phyloP scores from a whole-genome alignment of 1,140 invertebrate genomes.

The Drosophila subpulchrella region DNA sequence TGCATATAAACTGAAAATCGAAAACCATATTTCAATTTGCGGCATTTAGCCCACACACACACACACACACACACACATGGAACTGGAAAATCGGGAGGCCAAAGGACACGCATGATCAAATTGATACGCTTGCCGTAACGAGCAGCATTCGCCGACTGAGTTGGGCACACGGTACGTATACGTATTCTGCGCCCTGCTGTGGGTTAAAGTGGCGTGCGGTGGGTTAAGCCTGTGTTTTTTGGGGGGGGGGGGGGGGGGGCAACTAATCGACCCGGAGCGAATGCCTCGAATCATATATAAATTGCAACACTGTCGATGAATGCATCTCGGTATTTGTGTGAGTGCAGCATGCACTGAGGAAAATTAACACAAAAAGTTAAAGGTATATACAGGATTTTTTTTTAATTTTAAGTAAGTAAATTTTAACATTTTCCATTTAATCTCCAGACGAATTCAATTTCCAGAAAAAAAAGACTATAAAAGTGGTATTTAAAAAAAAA shows the following conservation, averaged over 20 bases:
- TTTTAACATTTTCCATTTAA: too few species aligned
- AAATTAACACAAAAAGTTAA: not conserved
- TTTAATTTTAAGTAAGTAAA: not conserved
- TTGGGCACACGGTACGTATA: constrained; percentile 16
- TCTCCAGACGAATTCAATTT: too few species aligned
- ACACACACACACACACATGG: constrained; percentile 35
- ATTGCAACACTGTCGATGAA: constrained; percentile 43
- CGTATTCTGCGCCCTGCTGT: not conserved
- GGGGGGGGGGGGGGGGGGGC: constrained; percentile 18
- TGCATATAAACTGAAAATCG: constrained; percentile 82
- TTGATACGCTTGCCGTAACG: constrained; percentile 79
- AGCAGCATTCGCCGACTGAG: constrained; percentile 24
- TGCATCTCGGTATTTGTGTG: constrained; percentile 1
- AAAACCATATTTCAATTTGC: constrained; percentile 83
- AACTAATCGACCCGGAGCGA: constrained; percentile 58
- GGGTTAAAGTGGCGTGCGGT: constrained; percentile 14
- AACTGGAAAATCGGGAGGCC: not conserved
- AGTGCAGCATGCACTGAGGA: not conserved
- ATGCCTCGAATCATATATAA: constrained; percentile 62
- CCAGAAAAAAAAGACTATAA: too few species aligned
- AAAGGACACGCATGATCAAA: constrained; percentile 78
- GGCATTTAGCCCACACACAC: constrained; percentile 77
- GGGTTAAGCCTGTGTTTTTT: constrained; percentile 9
- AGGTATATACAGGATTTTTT: too few species aligned
- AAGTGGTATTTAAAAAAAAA: too few species aligned